phyloP scores from a whole-genome alignment of 2,113 vertebrate species.

The Nesogale talazaci region DNA sequence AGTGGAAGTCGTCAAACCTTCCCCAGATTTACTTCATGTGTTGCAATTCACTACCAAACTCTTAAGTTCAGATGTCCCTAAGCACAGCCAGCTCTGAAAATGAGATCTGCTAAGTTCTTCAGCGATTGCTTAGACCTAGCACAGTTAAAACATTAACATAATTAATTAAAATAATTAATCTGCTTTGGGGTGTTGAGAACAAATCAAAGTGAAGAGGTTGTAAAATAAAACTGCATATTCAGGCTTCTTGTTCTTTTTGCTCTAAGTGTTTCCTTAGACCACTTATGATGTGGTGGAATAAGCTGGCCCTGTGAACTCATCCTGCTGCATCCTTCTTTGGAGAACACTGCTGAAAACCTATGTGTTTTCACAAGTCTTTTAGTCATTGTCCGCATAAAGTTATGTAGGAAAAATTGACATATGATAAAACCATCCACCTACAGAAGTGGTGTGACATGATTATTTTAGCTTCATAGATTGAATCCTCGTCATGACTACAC shows the following conservation, averaged over 20 bases:
- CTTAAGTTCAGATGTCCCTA: background rate
- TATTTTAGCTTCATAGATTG: background rate
- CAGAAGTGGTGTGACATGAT: background rate
- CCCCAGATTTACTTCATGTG: background rate
- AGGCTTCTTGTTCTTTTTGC: background rate
- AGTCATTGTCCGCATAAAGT: background rate
- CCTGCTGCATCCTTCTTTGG: background rate
- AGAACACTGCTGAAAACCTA: background rate
- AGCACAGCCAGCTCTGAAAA: background rate
- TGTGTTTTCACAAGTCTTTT: background rate
- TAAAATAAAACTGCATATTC: background rate
- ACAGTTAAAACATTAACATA: background rate
- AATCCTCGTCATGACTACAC: background rate
- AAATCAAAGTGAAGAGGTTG: slow-evolving; percentile 4
- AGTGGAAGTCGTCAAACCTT: background rate
- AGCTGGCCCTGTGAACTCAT: background rate
- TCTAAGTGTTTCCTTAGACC: background rate
- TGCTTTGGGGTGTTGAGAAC: background rate
- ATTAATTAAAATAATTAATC: background rate
- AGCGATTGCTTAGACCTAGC: background rate
- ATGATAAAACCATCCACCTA: background rate
- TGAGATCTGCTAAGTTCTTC: background rate
- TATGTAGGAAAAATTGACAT: background rate
- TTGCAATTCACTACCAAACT: background rate
- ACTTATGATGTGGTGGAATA: background rate